Percentiles rank a stretch among this genome's conserved stretches.
These are phyloP conservation scores for Drosophila miranda DNA, from an alignment of 1,140 invertebrate genomes.

Conservation along the genomic window DNA sequence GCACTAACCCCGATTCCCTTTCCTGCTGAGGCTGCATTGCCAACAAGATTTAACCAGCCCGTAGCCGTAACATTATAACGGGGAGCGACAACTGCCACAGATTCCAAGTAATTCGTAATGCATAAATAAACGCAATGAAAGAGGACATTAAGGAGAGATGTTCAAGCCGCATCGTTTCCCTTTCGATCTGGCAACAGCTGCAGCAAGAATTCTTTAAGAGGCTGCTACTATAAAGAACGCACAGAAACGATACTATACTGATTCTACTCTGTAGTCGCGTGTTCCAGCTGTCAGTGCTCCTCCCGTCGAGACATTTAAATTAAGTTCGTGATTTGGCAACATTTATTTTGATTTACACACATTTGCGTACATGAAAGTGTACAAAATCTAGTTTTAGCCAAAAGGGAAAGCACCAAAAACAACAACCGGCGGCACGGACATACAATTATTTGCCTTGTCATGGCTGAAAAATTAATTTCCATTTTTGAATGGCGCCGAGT, in stretches of 20 bases:
- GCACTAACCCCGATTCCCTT: too few relatives aligned
- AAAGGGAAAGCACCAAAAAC: neutral
- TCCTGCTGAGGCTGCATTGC: too few relatives aligned
- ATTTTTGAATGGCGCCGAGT: conserved; percentile 20
- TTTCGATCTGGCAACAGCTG: conserved; percentile 19
- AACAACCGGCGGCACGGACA: neutral
- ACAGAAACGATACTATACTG: neutral
- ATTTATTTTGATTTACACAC: conserved; percentile 68
- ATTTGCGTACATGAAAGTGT: conserved; percentile 33
- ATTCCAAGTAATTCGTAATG: conserved; percentile 57
- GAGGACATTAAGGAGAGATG: conserved; percentile 53
- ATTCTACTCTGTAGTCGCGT: neutral
- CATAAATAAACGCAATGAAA: conserved; percentile 60
- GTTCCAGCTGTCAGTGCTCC: conserved; percentile 53
- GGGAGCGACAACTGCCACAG: conserved; percentile 58
- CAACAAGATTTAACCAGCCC: too few relatives aligned
- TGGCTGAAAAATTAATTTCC: conserved; percentile 40
- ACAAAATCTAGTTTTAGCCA: conserved; percentile 25
- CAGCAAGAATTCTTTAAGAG: conserved; percentile 5
- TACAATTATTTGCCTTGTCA: conserved; percentile 38
- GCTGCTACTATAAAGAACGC: too few relatives aligned
- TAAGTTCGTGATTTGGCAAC: conserved; percentile 72
- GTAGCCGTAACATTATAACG: too few relatives aligned
- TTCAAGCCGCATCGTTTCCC: conserved; percentile 8
- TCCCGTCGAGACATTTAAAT: conserved; percentile 62